phyloP scores from a whole-genome alignment of 1,140 invertebrate genomes.

The Maconellicoccus hirsutus region DNA sequence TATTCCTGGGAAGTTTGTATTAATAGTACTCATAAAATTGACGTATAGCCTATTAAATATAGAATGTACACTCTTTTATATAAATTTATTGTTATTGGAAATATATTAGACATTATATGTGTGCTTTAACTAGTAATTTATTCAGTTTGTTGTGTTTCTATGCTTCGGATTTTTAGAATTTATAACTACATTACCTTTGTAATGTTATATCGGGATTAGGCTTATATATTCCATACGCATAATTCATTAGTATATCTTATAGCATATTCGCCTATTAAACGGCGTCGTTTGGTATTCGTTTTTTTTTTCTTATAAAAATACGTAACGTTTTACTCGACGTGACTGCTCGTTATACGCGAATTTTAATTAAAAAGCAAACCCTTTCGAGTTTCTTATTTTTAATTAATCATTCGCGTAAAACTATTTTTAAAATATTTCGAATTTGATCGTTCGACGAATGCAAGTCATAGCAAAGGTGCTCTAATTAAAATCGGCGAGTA shows the following conservation, averaged over 20 bases:
- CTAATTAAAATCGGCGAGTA: not conserved
- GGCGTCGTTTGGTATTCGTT: no score
- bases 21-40: conserved; percentile 3
- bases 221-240: not conserved
- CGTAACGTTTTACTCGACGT: no score
- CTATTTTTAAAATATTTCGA: not conserved
- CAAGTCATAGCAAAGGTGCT: not conserved
- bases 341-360: not conserved
- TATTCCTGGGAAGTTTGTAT: not conserved
- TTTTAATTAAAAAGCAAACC: not conserved
- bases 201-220: not conserved
- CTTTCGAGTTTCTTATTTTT: not conserved
- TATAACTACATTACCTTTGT: not conserved
- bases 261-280: no score
- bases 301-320: no score
- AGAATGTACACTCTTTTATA: conserved; percentile 9
- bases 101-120: not conserved
- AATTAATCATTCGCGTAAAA: conserved; percentile 1
- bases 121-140: not conserved
- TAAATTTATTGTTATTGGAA: conserved; percentile 5
- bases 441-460: not conserved
- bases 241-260: no score
- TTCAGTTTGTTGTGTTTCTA: conserved; percentile 4
- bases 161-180: not conserved
- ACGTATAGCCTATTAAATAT: conserved; percentile 4